phyloP scores from a whole-genome alignment of 2,113 vertebrate genomes.

The Sus scrofa region DNA sequence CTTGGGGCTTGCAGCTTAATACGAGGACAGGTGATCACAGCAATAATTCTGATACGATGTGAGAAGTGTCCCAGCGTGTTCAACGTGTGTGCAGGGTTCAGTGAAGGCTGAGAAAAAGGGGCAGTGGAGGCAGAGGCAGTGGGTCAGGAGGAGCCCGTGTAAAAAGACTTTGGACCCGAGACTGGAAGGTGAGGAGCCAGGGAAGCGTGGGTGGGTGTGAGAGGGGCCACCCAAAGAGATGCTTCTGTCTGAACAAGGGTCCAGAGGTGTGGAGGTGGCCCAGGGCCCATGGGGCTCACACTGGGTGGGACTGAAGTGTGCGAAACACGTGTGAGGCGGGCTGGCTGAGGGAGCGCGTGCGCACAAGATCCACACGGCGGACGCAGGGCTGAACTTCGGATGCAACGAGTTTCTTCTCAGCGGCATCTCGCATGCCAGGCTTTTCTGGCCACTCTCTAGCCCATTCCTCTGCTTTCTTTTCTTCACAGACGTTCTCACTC shows the following conservation, averaged over 20 bases:
- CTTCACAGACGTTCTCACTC: background rate
- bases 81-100: too few relatives aligned
- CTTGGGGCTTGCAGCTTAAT: background rate
- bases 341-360: rapidly evolving
- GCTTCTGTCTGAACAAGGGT: too few relatives aligned
- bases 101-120: background rate
- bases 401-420: background rate
- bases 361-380: rapidly evolving
- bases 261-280: rapidly evolving
- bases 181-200: background rate
- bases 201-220: rapidly evolving
- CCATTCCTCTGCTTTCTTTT: background rate
- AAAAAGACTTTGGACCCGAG: background rate
- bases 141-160: background rate
- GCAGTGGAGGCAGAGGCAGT: background rate
- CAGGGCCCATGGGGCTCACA: rapidly evolving
- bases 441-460: background rate
- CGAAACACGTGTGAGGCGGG: rapidly evolving
- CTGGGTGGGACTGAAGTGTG: rapidly evolving
- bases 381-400: rapidly evolving
- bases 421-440: background rate
- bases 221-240: background rate
- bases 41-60: background rate
- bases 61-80: background rate
- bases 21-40: background rate